Evolutionary conservation across 2,797 vertebrate genomes (phyloP).

Genomic region (Ptychadena robeensis): DNA sequence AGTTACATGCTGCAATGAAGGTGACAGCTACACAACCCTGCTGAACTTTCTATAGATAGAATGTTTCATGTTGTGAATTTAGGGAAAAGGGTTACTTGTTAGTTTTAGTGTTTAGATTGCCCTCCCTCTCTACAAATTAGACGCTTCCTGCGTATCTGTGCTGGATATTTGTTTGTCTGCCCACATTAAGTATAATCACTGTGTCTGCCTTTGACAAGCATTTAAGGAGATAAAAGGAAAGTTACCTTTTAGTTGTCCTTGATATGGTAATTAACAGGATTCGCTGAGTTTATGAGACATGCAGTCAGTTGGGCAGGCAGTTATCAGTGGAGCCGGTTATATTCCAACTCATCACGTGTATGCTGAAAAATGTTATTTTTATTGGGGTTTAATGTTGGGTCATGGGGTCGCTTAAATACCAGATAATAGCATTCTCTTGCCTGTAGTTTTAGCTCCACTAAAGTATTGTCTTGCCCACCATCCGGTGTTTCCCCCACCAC

Average conservation of each 20-base stretch:
- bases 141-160: slow-evolving; percentile 22
- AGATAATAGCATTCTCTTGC: too few relatives aligned
- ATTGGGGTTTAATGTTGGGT: not conserved
- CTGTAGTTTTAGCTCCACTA: too few relatives aligned
- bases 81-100: not conserved
- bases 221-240: slow-evolving; percentile 63
- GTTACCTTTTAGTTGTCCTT: slow-evolving; percentile 33
- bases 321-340: not conserved
- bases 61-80: not conserved
- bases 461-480: not conserved
- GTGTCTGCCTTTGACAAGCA: slow-evolving; percentile 26
- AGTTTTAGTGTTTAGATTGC: not conserved
- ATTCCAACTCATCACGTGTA: not conserved
- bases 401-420: not conserved
- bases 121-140: slow-evolving; percentile 14
- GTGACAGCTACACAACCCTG: not conserved
- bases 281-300: slow-evolving; percentile 4
- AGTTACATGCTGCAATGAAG: not conserved
- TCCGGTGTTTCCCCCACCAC: too few relatives aligned
- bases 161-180: slow-evolving; percentile 30
- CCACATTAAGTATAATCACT: slow-evolving; percentile 5
- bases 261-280: slow-evolving; percentile 48
- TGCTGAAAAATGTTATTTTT: not conserved
- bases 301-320: slow-evolving; percentile 14
- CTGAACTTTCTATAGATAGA: not conserved